Evolutionary conservation across 2,888 invertebrate genomes (phyloP).

Genomic region (Tetropium fuscum): DNA sequence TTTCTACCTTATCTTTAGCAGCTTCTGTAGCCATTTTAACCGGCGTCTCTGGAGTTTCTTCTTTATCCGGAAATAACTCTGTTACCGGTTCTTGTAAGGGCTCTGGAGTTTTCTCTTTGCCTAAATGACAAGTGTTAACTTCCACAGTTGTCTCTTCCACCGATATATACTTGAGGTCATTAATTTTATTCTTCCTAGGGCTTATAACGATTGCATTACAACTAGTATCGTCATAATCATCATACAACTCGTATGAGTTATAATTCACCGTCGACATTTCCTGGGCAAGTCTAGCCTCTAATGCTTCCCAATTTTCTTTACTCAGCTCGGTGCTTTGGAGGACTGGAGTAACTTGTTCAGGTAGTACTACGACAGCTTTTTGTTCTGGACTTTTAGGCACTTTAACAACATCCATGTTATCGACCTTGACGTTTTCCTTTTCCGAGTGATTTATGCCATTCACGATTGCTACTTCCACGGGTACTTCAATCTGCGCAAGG

Average conservation of each 20-base stretch:
- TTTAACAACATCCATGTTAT: slow-evolving; percentile 3
- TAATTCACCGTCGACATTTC: slow-evolving; percentile 54
- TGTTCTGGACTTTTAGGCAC: background rate
- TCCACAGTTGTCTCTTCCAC: no score
- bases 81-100: background rate
- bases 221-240: slow-evolving; percentile 31
- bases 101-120: background rate
- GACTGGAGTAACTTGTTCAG: slow-evolving; percentile 2
- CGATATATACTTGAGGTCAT: slow-evolving; percentile 23
- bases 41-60: background rate
- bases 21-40: background rate
- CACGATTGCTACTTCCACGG: slow-evolving; percentile 23
- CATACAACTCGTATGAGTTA: slow-evolving; percentile 49
- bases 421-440: slow-evolving; percentile 3
- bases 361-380: background rate
- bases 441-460: slow-evolving; percentile 22
- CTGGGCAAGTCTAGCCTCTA: slow-evolving; percentile 61
- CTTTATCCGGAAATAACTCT: background rate
- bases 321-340: slow-evolving; percentile 56
- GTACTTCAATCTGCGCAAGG: slow-evolving; percentile 48
- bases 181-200: slow-evolving; percentile 36
- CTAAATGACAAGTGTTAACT: no score
- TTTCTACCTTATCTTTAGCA: background rate
- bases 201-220: slow-evolving; percentile 26
- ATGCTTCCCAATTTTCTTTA: slow-evolving; percentile 61